Evolutionary conservation across 2,888 invertebrate genomes (phyloP).

Genomic region (Noctua pronuba): DNA sequence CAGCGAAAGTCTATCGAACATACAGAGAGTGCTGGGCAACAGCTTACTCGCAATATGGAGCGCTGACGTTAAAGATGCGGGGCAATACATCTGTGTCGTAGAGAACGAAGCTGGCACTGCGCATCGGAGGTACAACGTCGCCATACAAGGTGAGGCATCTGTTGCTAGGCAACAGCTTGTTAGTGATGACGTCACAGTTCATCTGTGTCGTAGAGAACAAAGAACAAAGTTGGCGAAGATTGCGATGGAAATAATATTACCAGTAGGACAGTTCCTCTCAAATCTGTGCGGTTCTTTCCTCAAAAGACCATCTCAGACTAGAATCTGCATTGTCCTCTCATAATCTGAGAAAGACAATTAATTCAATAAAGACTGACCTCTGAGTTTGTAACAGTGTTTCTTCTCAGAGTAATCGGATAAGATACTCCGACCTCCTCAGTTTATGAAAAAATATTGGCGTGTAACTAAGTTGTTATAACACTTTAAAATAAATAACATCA

Average conservation of each 20-base stretch:
- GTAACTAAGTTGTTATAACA: not conserved
- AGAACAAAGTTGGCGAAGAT: not conserved
- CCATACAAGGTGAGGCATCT: conserved; percentile 76
- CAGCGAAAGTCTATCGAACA: conserved; percentile 71
- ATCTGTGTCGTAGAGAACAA: not conserved
- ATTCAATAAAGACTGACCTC: not conserved
- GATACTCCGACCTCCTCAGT: not conserved
- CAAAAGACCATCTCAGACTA: not conserved
- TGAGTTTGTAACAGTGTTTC: not conserved
- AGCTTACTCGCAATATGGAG: conserved; percentile 85
- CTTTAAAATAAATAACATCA: not conserved
- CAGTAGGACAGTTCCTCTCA: not conserved
- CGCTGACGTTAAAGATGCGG: conserved; percentile 85
- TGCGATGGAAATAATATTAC: not conserved
- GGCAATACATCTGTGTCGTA: conserved; percentile 91
- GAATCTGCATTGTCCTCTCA: not conserved
- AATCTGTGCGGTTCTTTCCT: not conserved
- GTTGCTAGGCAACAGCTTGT: not conserved
- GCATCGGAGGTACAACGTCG: conserved; percentile 81
- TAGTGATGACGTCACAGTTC: not conserved
- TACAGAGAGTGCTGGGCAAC: conserved; percentile 81
- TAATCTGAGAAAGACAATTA: not conserved
- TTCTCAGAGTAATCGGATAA: not conserved
- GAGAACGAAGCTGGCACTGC: conserved; percentile 88
- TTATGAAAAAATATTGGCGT: not conserved